phyloP scores from a whole-genome alignment of 2,113 vertebrate species.

The Caloenas nicobarica region DNA sequence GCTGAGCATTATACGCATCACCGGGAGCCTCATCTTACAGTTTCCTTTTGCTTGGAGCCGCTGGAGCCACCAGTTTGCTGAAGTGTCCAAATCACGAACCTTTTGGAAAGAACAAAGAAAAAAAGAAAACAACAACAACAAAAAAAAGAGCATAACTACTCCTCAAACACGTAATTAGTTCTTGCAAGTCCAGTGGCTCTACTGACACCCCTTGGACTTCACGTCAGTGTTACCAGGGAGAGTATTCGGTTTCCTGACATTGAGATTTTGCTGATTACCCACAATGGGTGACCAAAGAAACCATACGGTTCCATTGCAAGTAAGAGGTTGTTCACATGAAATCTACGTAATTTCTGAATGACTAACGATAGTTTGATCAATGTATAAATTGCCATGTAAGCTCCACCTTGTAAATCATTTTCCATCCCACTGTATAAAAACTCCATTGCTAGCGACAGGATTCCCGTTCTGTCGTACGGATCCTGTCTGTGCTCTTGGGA shows the following conservation, averaged over 20 bases:
- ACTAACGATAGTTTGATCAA: accelerated
- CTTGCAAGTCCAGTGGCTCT: not conserved
- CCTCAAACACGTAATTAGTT: not conserved
- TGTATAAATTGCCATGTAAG: not conserved
- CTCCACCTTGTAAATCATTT: accelerated
- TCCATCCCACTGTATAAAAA: not conserved
- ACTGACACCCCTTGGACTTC: not conserved
- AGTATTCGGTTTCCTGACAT: not conserved
- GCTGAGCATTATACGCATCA: accelerated
- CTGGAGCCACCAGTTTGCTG: not conserved
- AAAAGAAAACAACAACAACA: not conserved
- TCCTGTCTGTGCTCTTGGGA: not conserved
- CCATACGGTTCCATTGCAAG: not conserved
- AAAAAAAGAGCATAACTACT: accelerated
- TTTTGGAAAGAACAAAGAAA: not conserved
- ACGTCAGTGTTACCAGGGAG: not conserved
- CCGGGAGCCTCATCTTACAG: not conserved
- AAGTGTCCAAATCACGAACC: not conserved
- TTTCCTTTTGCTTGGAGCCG: not conserved
- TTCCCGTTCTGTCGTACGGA: not conserved
- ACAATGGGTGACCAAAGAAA: not conserved
- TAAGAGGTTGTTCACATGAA: not conserved
- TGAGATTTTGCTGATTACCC: not conserved
- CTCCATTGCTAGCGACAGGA: not conserved
- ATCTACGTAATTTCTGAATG: not conserved